Percentiles rank a stretch among this genome's conserved stretches.
These are phyloP conservation scores for Papilio protenor DNA, from an alignment of 2,888 invertebrate species.

Conservation along the genomic window DNA sequence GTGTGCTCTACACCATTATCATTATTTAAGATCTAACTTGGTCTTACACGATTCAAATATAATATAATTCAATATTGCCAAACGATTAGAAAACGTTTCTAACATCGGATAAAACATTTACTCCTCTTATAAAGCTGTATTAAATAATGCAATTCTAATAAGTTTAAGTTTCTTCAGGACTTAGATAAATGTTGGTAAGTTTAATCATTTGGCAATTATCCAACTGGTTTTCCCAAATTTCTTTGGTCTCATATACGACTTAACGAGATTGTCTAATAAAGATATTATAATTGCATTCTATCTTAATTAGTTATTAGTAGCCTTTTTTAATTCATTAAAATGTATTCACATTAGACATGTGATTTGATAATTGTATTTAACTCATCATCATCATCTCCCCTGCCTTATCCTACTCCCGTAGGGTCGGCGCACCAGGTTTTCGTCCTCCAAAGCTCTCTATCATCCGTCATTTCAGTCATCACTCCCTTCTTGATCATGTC, in stretches of 20 bases:
- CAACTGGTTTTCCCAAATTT: background rate
- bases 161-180: background rate
- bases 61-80: background rate
- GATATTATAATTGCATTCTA: background rate
- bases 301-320: no score
- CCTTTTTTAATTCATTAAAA: background rate
- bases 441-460: no score
- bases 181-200: background rate
- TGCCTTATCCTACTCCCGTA: no score
- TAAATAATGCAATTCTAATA: background rate
- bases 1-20: no score
- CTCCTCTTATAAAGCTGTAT: background rate
- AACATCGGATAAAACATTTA: background rate
- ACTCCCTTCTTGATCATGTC: no score
- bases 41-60: no score
- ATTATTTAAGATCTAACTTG: no score
- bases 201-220: conserved; percentile 8
- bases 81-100: background rate
- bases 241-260: background rate
- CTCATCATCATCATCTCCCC: no score
- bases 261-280: conserved; percentile 12
- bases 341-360: background rate
- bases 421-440: no score
- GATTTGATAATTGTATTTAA: background rate
- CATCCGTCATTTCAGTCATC: no score